Percentiles rank a stretch among this genome's conserved stretches.
Evolutionary conservation across 2,797 vertebrate species (phyloP).

Genomic region (Triplophysa bombifrons): DNA sequence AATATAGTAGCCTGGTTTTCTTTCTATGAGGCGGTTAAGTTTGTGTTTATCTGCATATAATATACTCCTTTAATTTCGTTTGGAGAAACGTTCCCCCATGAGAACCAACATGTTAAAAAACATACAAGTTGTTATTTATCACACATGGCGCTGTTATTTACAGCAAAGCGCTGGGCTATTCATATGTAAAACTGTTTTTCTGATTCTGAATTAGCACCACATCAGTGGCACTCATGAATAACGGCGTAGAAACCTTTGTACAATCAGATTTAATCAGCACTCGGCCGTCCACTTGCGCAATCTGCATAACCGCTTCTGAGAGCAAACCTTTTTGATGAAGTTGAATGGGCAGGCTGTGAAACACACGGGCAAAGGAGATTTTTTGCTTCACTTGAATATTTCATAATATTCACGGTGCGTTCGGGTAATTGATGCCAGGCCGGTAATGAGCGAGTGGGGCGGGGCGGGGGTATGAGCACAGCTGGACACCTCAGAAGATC

Average conservation of each 20-base stretch:
- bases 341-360: conserved; percentile 20
- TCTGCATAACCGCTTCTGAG: conserved; percentile 19
- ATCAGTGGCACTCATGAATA: background rate
- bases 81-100: background rate
- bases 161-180: background rate
- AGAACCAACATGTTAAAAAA: background rate
- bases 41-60: background rate
- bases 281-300: conserved; percentile 7
- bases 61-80: background rate
- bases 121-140: background rate
- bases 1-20: background rate
- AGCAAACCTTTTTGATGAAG: conserved; percentile 13
- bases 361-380: conserved; percentile 35
- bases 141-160: background rate
- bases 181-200: conserved; percentile 22
- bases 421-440: conserved; percentile 63
- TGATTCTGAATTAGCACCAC: background rate
- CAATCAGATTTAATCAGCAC: conserved; percentile 28
- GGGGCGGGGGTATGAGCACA: conserved; percentile 57
- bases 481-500: conserved; percentile 65
- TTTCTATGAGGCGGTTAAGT: background rate
- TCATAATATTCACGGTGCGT: conserved; percentile 60
- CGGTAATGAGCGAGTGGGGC: conserved; percentile 58
- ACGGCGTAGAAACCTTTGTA: conserved; percentile 1
- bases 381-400: conserved; percentile 51